Evolutionary conservation across 1,140 invertebrate genomes (phyloP).

Genomic region (Hycleus phaleratus): DNA sequence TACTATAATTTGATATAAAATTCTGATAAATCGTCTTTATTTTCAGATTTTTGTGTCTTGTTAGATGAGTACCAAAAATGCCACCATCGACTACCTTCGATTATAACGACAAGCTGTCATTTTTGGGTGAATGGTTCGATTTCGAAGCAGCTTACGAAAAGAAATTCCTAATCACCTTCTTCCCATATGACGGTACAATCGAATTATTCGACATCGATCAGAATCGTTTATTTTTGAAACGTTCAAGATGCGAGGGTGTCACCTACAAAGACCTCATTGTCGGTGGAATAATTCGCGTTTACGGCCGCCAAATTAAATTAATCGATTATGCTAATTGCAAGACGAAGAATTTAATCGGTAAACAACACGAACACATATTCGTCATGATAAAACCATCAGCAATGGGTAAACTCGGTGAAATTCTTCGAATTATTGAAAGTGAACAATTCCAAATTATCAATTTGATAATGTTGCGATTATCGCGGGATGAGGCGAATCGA

Average conservation of each 20-base stretch:
- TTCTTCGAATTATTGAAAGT: constrained; percentile 50
- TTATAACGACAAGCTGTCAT: constrained; percentile 34
- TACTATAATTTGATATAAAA: too few relatives aligned
- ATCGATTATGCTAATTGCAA: constrained; percentile 55
- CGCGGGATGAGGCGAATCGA: constrained; percentile 45
- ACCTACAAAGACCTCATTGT: constrained; percentile 56
- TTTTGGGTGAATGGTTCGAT: constrained; percentile 62
- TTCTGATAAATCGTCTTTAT: too few relatives aligned
- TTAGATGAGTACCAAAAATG: too few relatives aligned
- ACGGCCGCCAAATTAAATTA: constrained; percentile 59
- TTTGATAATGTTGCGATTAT: constrained; percentile 56
- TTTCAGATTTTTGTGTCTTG: too few relatives aligned
- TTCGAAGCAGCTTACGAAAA: constrained; percentile 52
- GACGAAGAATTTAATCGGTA: constrained; percentile 46
- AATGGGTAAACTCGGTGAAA: constrained; percentile 53
- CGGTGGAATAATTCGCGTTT: constrained; percentile 60
- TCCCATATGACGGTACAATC: constrained; percentile 54
- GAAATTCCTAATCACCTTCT: constrained; percentile 61
- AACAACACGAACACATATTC: constrained; percentile 50
- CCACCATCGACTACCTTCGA: constrained; percentile 8
- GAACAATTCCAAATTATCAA: constrained; percentile 45
- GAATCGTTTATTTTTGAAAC: constrained; percentile 55
- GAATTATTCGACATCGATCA: constrained; percentile 64
- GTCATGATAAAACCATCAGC: constrained; percentile 59
- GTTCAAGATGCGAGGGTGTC: constrained; percentile 52